Conservation (phyloP, 2,888 invertebrate species). For the Eilema caniola region DNA sequence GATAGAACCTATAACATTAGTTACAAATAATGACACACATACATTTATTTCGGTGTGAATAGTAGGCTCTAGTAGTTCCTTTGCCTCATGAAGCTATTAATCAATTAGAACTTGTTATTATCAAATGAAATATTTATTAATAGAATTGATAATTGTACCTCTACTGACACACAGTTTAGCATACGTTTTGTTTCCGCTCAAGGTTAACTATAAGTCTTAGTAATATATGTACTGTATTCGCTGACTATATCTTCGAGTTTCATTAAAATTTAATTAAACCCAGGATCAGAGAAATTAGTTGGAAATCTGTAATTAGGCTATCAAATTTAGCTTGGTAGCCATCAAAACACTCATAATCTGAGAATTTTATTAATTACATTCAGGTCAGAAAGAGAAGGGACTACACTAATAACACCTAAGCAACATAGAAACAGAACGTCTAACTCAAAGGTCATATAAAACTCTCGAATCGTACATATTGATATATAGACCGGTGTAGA, state of each 20-base stretch:
- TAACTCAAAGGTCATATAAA: constrained; percentile 39
- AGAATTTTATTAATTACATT: neutral
- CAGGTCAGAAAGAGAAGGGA: constrained; percentile 9
- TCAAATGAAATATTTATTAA: constrained; percentile 14
- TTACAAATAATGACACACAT: constrained; percentile 26
- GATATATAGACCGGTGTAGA: constrained; percentile 57
- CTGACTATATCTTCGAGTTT: neutral
- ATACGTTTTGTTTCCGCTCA: constrained; percentile 1
- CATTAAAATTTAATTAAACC: neutral
- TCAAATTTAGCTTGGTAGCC: neutral
- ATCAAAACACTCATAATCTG: neutral
- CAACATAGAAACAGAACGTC: constrained; percentile 21
- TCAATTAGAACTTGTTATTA: constrained; percentile 13
- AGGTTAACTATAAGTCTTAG: neutral
- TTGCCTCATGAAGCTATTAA: constrained; percentile 5
- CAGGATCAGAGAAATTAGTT: no score
- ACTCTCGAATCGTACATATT: constrained; percentile 43
- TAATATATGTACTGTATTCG: neutral
- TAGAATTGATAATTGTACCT: neutral
- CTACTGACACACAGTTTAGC: neutral
- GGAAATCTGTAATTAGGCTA: no score
- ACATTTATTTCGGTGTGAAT: constrained; percentile 14
- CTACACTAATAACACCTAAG: neutral
- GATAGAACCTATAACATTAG: constrained; percentile 44
- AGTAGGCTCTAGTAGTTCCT: constrained; percentile 11